These are phyloP conservation scores for Alca torda DNA, from an alignment of 2,797 vertebrate genomes.

Conservation along the genomic window DNA sequence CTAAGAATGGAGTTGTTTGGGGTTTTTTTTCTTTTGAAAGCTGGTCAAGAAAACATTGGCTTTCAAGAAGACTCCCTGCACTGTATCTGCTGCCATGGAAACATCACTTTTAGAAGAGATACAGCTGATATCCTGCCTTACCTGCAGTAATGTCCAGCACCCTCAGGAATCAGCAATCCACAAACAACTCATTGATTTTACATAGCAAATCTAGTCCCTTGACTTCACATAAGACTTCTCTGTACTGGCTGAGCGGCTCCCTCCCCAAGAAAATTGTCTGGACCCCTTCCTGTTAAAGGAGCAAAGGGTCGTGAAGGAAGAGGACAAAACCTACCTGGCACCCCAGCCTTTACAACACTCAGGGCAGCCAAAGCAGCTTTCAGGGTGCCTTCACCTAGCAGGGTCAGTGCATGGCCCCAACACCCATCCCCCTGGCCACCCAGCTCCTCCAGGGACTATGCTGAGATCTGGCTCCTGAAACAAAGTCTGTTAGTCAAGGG, in stretches of 20 bases:
- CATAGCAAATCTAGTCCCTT: background rate
- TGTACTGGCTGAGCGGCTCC: background rate
- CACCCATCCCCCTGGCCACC: accelerated
- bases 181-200: background rate
- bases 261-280: background rate
- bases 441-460: background rate
- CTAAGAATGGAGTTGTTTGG: background rate
- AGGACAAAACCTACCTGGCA: background rate
- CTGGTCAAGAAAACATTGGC: background rate
- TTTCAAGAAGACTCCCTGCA: background rate
- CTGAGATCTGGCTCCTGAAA: background rate
- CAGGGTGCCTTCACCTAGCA: background rate
- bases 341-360: background rate
- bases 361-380: background rate
- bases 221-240: background rate
- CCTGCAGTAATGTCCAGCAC: background rate
- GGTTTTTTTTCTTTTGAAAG: background rate
- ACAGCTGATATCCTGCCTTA: background rate
- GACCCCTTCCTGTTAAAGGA: background rate
- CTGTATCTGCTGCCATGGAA: conserved; percentile 48
- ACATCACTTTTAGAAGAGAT: background rate
- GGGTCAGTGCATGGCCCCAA: background rate
- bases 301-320: background rate
- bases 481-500: background rate
- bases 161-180: background rate